These are phyloP conservation scores for Alethe castanea DNA, from an alignment of 2,113 vertebrate genomes.

Conservation along the genomic window DNA sequence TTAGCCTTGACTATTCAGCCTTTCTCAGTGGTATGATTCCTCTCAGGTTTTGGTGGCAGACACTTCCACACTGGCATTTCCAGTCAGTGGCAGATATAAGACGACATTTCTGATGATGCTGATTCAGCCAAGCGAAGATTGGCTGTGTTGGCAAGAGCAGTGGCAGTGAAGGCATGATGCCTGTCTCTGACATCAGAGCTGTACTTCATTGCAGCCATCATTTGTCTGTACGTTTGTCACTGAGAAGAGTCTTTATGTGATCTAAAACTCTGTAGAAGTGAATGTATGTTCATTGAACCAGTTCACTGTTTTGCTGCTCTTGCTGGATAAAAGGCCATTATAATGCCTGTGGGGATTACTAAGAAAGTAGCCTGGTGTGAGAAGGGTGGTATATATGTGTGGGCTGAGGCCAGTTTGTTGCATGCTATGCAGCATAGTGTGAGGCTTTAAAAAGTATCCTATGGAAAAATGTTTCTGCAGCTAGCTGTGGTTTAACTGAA, in stretches of 20 bases:
- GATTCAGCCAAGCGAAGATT: not conserved
- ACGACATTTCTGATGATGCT: not conserved
- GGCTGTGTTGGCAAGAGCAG: not conserved
- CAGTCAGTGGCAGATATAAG: not conserved
- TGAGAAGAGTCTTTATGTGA: not conserved
- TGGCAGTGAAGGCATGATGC: not conserved
- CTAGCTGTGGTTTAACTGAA: slow-evolving; percentile 33
- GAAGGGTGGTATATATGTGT: not conserved
- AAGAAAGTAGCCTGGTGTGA: not conserved
- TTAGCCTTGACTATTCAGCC: not conserved
- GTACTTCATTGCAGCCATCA: not conserved
- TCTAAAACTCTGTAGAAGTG: not conserved
- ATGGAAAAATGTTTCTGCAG: not conserved
- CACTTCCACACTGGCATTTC: not conserved
- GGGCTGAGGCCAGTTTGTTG: not conserved
- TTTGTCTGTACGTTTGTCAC: not conserved
- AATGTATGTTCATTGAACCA: not conserved
- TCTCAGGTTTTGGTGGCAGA: not conserved
- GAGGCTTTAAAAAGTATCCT: not conserved
- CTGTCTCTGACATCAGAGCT: not conserved
- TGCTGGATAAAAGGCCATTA: not conserved
- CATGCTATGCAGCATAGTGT: not conserved
- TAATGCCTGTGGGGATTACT: not conserved
- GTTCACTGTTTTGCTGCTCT: not conserved
- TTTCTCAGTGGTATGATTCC: not conserved